Percentiles rank a stretch among this genome's conserved stretches.
These are phyloP conservation scores for Poicephalus meyeri DNA, from an alignment of 2,113 vertebrate genomes.

Conservation along the genomic window DNA sequence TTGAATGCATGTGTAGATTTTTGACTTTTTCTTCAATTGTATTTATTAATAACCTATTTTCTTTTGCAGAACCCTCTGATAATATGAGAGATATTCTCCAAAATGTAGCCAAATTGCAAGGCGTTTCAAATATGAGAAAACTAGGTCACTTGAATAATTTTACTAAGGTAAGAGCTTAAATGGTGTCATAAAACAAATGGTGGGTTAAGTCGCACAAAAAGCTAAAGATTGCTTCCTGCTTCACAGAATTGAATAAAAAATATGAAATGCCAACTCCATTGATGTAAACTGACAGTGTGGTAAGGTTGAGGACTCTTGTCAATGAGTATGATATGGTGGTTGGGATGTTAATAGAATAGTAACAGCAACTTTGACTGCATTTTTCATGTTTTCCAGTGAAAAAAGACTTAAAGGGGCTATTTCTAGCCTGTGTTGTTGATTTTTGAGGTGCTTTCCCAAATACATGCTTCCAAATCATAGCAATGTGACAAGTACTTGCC, in stretches of 20 bases:
- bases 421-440: not conserved
- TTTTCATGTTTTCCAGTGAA: not conserved
- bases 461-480: rapidly evolving
- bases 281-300: not conserved
- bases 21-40: not conserved
- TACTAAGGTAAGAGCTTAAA: conserved; percentile 87
- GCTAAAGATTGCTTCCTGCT: not conserved
- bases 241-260: not conserved
- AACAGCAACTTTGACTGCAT: not conserved
- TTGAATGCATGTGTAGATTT: not conserved
- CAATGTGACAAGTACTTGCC: rapidly evolving
- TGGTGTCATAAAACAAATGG: not conserved
- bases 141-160: conserved; percentile 99
- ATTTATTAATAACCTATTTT: conserved; percentile 6
- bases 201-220: not conserved
- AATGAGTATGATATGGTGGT: not conserved
- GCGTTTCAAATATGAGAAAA: conserved; percentile 99
- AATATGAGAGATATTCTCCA: conserved; percentile 97
- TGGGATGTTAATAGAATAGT: not conserved
- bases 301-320: not conserved
- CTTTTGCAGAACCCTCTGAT: conserved; percentile 89
- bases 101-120: conserved; percentile 96
- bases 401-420: rapidly evolving
- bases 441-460: not conserved
- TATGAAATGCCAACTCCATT: not conserved